Conservation (phyloP, 2,888 invertebrate genomes). For the Cephalotes varians region DNA sequence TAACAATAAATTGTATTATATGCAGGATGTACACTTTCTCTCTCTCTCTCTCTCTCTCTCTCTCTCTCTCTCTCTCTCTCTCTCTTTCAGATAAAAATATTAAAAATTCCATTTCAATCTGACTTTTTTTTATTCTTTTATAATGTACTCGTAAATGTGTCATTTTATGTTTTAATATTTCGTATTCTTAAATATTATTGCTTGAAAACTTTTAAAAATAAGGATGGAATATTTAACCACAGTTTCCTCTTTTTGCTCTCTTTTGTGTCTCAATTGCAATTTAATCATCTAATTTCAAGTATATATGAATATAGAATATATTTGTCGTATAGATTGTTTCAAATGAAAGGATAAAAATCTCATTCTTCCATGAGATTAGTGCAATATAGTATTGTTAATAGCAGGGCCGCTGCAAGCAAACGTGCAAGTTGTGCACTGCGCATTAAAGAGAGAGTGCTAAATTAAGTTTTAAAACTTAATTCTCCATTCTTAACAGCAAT, state of each 20-base stretch:
- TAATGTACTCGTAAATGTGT: background rate
- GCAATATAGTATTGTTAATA: background rate
- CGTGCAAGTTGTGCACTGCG: no score
- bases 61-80: background rate
- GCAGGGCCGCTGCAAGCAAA: no score
- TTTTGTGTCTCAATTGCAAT: background rate
- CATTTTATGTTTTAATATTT: background rate
- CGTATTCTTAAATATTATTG: background rate
- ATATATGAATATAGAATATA: background rate
- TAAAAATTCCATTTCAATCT: background rate
- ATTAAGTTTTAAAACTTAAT: no score
- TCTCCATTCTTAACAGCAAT: no score
- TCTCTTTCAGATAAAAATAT: background rate
- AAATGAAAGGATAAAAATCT: background rate
- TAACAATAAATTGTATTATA: background rate
- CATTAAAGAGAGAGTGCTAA: conserved; percentile 1
- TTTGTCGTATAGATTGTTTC: background rate
- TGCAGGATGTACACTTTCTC: background rate
- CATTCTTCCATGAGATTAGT: background rate
- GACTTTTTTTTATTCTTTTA: background rate
- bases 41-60: no score
- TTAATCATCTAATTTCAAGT: background rate
- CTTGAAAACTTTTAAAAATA: background rate
- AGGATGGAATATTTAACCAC: background rate
- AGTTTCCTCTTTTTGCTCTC: background rate